A percentile compares a stretch with the other conserved stretches of the same genome.
These are phyloP conservation scores for Hartigia nigra DNA, from an alignment of 2,888 invertebrate species.

Conservation along the genomic window DNA sequence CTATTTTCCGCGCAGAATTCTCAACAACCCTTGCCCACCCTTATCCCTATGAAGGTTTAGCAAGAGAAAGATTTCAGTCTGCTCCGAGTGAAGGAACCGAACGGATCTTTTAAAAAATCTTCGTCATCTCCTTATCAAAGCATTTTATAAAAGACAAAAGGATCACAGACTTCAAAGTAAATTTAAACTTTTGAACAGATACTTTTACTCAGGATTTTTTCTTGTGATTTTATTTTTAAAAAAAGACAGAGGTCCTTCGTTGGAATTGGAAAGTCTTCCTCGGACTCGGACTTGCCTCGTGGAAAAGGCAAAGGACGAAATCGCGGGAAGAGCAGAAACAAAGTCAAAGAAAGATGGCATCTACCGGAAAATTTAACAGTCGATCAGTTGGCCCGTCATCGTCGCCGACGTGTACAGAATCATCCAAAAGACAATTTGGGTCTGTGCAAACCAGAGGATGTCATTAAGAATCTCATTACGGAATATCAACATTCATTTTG, in stretches of 20 bases:
- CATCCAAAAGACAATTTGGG: slow-evolving; percentile 55
- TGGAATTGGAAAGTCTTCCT: slow-evolving; percentile 55
- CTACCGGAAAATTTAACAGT: slow-evolving; percentile 69
- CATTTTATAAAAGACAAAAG: background rate
- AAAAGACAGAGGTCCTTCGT: slow-evolving; percentile 47
- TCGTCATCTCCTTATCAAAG: background rate
- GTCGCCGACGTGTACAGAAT: slow-evolving; percentile 66
- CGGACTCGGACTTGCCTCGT: slow-evolving; percentile 61
- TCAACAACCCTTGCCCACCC: slow-evolving; percentile 14
- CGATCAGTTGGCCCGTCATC: slow-evolving; percentile 68
- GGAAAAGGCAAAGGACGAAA: slow-evolving; percentile 29
- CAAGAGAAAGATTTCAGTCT: slow-evolving; percentile 22
- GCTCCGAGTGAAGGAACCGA: slow-evolving; percentile 7
- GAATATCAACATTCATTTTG: slow-evolving; percentile 57
- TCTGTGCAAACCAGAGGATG: slow-evolving; percentile 20
- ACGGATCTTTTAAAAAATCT: background rate
- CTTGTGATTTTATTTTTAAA: slow-evolving; percentile 9
- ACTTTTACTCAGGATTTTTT: background rate
- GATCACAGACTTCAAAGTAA: background rate
- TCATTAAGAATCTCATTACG: slow-evolving; percentile 38
- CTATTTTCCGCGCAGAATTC: background rate
- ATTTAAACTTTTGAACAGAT: background rate
- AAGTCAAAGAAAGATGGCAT: slow-evolving; percentile 47
- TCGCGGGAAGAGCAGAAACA: background rate
- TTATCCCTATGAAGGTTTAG: slow-evolving; percentile 11